These are phyloP conservation scores for Andrena bucephala DNA, from an alignment of 2,888 invertebrate genomes.

Conservation along the genomic window DNA sequence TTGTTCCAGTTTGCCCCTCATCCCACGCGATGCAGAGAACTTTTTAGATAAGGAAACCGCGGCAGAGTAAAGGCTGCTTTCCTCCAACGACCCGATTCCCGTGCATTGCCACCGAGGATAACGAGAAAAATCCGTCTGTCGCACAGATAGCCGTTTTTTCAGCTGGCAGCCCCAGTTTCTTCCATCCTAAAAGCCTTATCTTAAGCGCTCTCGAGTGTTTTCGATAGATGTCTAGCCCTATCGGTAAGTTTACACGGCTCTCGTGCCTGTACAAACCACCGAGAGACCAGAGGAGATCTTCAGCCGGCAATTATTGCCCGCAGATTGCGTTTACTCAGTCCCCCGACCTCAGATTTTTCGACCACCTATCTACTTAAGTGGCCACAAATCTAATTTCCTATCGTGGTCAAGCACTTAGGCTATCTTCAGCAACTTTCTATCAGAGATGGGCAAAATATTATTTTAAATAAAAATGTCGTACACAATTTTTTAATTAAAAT, in stretches of 20 bases:
- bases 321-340: background rate
- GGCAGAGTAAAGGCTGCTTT: constrained; percentile 24
- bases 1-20: constrained; percentile 31
- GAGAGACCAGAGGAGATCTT: background rate
- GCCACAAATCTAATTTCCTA: too few relatives aligned
- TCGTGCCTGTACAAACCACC: background rate
- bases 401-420: too few relatives aligned
- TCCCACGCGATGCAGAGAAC: constrained; percentile 5
- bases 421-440: too few relatives aligned
- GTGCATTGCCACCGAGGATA: background rate
- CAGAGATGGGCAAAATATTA: too few relatives aligned
- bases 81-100: constrained; percentile 43
- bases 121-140: constrained; percentile 6
- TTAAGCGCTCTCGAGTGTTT: background rate
- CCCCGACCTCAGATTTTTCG: too few relatives aligned
- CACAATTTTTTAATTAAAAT: too few relatives aligned
- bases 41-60: constrained; percentile 46
- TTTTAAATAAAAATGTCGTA: too few relatives aligned
- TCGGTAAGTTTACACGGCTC: background rate
- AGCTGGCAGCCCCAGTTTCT: background rate
- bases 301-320: background rate
- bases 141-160: constrained; percentile 17
- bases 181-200: constrained; percentile 31
- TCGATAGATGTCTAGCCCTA: background rate
- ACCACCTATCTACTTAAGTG: too few relatives aligned